A percentile compares a stretch with the other conserved stretches of the same genome.
phyloP scores from a whole-genome alignment of 1,140 invertebrate genomes.

The Musca vetustissima region DNA sequence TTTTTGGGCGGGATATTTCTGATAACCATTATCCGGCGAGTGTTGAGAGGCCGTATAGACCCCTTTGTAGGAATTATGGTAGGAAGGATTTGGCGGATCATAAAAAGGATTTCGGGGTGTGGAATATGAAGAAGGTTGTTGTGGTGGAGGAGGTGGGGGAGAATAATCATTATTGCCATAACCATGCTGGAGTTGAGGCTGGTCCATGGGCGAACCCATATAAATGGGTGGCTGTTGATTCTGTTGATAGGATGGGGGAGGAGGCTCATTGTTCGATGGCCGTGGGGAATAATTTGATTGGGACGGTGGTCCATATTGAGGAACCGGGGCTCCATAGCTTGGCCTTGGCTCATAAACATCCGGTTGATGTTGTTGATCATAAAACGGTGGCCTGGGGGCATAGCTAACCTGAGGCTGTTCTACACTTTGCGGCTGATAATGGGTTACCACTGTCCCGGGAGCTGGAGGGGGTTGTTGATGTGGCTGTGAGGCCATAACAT shows the following conservation, averaged over 20 bases:
- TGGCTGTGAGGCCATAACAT: not conserved
- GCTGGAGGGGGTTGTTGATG: not conserved
- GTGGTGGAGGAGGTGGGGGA: not conserved
- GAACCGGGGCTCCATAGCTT: too few relatives aligned
- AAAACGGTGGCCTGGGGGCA: not conserved
- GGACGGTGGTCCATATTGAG: too few relatives aligned
- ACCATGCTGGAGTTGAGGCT: not conserved
- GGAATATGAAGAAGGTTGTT: not conserved
- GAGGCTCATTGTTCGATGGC: too few relatives aligned
- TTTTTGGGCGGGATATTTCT: not conserved
- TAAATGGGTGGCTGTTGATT: too few relatives aligned
- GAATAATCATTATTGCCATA: not conserved
- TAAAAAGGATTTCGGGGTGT: not conserved
- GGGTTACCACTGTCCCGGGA: too few relatives aligned
- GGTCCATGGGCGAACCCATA: not conserved
- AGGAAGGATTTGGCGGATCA: not conserved
- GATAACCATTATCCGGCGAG: not conserved
- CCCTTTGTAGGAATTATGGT: not conserved
- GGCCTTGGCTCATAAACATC: not conserved
- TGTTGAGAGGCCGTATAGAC: not conserved
- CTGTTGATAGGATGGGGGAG: not conserved
- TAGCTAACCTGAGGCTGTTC: not conserved
- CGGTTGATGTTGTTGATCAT: slow-evolving; percentile 4
- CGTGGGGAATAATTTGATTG: too few relatives aligned
- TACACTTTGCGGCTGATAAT: too few relatives aligned